A percentile compares a stretch with the other conserved stretches of the same genome.
Evolutionary conservation across 2,888 invertebrate genomes (phyloP).

Genomic region (Scelioninae gen. 1): DNA sequence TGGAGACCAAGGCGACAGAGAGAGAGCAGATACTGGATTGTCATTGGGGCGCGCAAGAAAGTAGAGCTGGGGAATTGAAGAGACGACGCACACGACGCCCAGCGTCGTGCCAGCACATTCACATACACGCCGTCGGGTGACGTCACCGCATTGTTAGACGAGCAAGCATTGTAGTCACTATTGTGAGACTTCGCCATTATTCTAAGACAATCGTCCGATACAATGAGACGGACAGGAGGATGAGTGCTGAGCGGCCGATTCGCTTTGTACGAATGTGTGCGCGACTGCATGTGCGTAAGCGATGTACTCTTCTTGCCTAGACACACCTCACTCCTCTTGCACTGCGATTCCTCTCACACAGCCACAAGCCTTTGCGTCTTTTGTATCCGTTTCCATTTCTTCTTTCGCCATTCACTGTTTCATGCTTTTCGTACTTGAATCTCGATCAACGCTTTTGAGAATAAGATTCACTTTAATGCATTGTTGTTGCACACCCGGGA

Average conservation of each 20-base stretch:
- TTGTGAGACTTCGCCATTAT: slow-evolving; percentile 85
- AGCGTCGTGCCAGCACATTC: slow-evolving; percentile 80
- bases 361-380: slow-evolving; percentile 57
- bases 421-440: slow-evolving; percentile 70
- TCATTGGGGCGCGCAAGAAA: slow-evolving; percentile 57
- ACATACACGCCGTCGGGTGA: slow-evolving; percentile 82
- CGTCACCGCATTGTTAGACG: slow-evolving; percentile 85
- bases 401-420: slow-evolving; percentile 68
- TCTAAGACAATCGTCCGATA: slow-evolving; percentile 85
- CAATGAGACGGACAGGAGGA: slow-evolving; percentile 84
- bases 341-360: slow-evolving; percentile 46
- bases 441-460: slow-evolving; percentile 72
- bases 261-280: slow-evolving; percentile 71
- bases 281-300: slow-evolving; percentile 70
- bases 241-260: slow-evolving; percentile 76
- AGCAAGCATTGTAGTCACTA: slow-evolving; percentile 85
- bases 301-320: slow-evolving; percentile 70
- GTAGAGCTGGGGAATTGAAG: slow-evolving; percentile 67
- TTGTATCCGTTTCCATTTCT: slow-evolving; percentile 70
- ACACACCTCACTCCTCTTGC: slow-evolving; percentile 55
- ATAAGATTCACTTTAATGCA: slow-evolving; percentile 56
- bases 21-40: slow-evolving; percentile 44
- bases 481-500: slow-evolving; percentile 40
- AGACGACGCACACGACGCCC: slow-evolving; percentile 78
- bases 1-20: slow-evolving; percentile 40